Conservation (phyloP, 1,140 invertebrate species). For the Aphis gossypii region DNA sequence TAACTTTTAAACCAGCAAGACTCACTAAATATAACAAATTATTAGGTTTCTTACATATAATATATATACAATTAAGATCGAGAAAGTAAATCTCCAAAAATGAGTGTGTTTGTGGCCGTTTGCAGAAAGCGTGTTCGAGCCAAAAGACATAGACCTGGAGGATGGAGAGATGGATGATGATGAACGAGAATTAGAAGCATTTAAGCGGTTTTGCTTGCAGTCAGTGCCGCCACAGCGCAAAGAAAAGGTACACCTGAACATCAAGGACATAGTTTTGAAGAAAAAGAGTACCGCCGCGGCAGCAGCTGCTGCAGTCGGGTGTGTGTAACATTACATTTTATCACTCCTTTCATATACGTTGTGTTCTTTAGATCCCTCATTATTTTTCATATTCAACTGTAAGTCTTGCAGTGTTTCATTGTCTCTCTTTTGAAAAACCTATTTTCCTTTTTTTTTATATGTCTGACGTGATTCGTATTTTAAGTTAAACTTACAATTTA, state of each 20-base stretch:
- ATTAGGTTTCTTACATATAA: not conserved
- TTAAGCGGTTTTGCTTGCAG: conserved; percentile 80
- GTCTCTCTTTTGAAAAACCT: conserved; percentile 45
- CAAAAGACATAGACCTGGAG: conserved; percentile 78
- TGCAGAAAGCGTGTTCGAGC: conserved; percentile 79
- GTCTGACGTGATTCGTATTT: conserved; percentile 23
- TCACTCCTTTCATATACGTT: not conserved
- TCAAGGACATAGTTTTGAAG: conserved; percentile 77
- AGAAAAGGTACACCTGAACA: conserved; percentile 75
- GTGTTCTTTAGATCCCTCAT: conserved; percentile 39
- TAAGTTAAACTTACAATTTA: conserved; percentile 39
- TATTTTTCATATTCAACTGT: conserved; percentile 45
- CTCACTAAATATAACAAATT: conserved; percentile 19
- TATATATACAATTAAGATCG: conserved; percentile 41
- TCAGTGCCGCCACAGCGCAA: conserved; percentile 74
- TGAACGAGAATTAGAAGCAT: conserved; percentile 78
- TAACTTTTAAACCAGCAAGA: not conserved
- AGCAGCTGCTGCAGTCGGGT: conserved; percentile 61
- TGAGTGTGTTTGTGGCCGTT: conserved; percentile 63
- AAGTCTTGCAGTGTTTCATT: conserved; percentile 36
- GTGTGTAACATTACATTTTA: conserved; percentile 43
- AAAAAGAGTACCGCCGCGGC: conserved; percentile 66
- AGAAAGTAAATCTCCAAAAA: conserved; percentile 56
- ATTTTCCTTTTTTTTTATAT: conserved; percentile 27
- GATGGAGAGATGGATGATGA: conserved; percentile 78